Evolutionary conservation across 2,113 vertebrate species (phyloP), one percentile per base, ranked within the genome.

Genomic region (Limanda limanda): DNA sequence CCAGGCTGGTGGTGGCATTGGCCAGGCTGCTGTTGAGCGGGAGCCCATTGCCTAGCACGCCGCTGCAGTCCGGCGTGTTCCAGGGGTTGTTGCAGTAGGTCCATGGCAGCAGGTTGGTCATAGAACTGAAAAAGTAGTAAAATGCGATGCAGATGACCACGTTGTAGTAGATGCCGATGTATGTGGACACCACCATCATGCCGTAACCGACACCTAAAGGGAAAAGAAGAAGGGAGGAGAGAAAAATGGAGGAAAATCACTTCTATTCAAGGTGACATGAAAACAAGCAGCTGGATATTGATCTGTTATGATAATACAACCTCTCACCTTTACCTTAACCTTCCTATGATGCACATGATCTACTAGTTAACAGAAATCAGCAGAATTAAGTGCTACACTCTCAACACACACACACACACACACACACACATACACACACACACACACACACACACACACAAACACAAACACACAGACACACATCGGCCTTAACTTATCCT

Each of bases 131-230:
- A 92, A 99, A 99, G 95, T 99, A 99, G 94, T 99, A 99, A 95
- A 99, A 98, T 88, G 98, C 96, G 40, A 99, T 97, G 92, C 96
- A 98, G 89, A 99, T 98, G 88, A 99, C 97, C 92, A 99, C 97
- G 23, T 99, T 99, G 95, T 99, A 99, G 90, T 99, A 99, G 92
- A 99, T 98, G 58, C 98, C 98, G 31, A 99, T 99, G 88, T 99
- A 99, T 0, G 96, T 97, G 80, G 98, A 99, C 78, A 99, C 98
- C 86, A 99, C 98, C 98, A 98, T 99, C 98, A 99, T 99, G 87
- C 98, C 98, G 2, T 99, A 99, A 85, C 98, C 98, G 76, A 99
- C 97, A 45, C 98, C 98, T 99, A 84, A 25, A 54, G 27, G 24
- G 15, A 60, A 21, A 21, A 68, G 12, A 40, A 31, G 59, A 75